A percentile compares a stretch with the other conserved stretches of the same genome.
Evolutionary conservation across 2,113 vertebrate species (phyloP).

Genomic region (Esox niger): DNA sequence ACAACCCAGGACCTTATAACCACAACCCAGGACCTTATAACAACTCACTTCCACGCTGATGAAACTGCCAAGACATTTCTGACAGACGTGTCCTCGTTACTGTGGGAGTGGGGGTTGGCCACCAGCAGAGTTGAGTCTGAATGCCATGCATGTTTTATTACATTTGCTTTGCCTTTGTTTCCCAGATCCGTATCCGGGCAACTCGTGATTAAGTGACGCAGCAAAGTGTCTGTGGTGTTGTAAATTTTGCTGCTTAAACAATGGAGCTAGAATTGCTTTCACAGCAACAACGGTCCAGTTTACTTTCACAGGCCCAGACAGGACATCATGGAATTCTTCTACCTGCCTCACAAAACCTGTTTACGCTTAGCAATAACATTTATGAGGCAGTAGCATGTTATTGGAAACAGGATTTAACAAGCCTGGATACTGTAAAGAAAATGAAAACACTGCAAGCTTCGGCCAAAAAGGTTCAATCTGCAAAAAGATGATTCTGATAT

Average conservation of each 20-base stretch:
- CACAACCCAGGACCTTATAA: no score
- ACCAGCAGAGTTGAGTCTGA: constrained; percentile 34
- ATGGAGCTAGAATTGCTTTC: constrained; percentile 3
- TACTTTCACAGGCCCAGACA: constrained; percentile 10
- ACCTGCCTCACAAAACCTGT: background rate
- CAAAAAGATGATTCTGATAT: no score
- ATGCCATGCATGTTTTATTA: constrained; percentile 65
- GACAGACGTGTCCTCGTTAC: constrained; percentile 17
- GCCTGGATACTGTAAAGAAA: background rate
- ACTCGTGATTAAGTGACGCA: constrained; percentile 38
- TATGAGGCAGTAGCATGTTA: background rate
- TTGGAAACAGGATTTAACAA: background rate
- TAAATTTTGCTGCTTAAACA: constrained; percentile 12
- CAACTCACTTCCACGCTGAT: constrained; percentile 42
- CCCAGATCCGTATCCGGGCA: constrained; percentile 54
- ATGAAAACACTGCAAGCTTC: no score
- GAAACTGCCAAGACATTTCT: constrained; percentile 4
- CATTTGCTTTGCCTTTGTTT: constrained; percentile 56
- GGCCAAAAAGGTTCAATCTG: no score
- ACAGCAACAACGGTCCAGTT: background rate
- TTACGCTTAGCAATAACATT: background rate
- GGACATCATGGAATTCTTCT: constrained; percentile 6
- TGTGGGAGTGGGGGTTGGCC: constrained; percentile 24
- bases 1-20: no score
- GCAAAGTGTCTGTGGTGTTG: constrained; percentile 25